Conservation (phyloP, 2,888 invertebrate genomes). For the Augochlorella aurata region DNA sequence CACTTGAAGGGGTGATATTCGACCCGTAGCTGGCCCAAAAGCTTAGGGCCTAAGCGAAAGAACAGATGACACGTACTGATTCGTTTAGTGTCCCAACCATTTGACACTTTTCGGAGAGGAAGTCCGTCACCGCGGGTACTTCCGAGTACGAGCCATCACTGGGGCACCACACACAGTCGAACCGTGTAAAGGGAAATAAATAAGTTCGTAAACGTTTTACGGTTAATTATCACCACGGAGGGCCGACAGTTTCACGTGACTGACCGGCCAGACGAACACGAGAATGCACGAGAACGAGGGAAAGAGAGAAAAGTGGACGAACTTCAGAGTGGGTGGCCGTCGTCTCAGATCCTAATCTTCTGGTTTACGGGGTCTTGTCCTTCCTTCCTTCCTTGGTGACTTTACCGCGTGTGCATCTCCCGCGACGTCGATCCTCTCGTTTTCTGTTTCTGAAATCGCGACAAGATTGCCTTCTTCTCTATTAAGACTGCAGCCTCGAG, state of each 20-base stretch:
- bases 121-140: constrained; percentile 10
- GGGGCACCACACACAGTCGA: constrained; percentile 19
- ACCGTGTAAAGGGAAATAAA: constrained; percentile 69
- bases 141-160: constrained; percentile 30
- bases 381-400: constrained; percentile 71
- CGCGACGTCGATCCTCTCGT: constrained; percentile 48
- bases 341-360: constrained; percentile 78
- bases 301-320: constrained; percentile 62
- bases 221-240: constrained; percentile 78
- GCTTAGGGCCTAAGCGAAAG: not conserved
- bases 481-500: too few species aligned
- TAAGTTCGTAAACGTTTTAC: constrained; percentile 73
- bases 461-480: constrained; percentile 29
- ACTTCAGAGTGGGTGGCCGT: constrained; percentile 78
- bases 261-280: constrained; percentile 51
- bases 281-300: constrained; percentile 54
- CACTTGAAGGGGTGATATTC: not conserved
- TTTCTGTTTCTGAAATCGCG: constrained; percentile 32
- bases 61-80: not conserved
- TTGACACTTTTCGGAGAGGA: constrained; percentile 15
- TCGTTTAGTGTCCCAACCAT: not conserved
- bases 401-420: constrained; percentile 62
- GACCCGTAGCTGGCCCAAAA: not conserved
- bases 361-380: constrained; percentile 74
- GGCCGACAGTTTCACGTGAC: constrained; percentile 62